Evolutionary conservation across 2,888 invertebrate species (phyloP).

Genomic region (Schrankia costaestrigalis): DNA sequence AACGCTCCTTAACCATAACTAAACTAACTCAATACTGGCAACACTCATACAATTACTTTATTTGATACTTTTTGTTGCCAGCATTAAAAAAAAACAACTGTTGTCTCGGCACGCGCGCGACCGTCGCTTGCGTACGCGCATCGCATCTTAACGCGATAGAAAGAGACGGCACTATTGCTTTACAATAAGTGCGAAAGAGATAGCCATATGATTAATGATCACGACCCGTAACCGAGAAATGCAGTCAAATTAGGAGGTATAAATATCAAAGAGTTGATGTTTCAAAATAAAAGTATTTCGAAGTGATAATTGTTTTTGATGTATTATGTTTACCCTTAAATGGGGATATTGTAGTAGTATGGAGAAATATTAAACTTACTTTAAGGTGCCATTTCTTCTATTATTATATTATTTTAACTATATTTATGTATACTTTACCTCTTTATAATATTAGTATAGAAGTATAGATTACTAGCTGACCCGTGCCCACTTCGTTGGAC

Average conservation of each 20-base stretch:
- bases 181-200: conserved; percentile 35
- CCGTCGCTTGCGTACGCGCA: conserved; percentile 56
- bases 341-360: too few species aligned
- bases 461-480: too few species aligned
- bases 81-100: conserved; percentile 50
- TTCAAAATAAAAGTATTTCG: conserved; percentile 19
- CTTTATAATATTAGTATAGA: too few species aligned
- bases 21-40: conserved; percentile 55
- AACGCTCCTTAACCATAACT: conserved; percentile 33
- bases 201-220: conserved; percentile 58
- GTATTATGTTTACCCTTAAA: too few species aligned
- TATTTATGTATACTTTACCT: too few species aligned
- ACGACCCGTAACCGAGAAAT: conserved; percentile 65
- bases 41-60: conserved; percentile 50
- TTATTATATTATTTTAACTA: too few species aligned
- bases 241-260: conserved; percentile 76
- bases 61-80: conserved; percentile 70
- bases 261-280: conserved; percentile 59
- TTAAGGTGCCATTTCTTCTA: too few species aligned
- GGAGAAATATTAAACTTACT: too few species aligned
- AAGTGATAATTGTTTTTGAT: conserved; percentile 14
- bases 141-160: conserved; percentile 57
- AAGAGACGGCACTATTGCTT: conserved; percentile 35
- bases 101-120: conserved; percentile 68
- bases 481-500: too few species aligned